These are phyloP conservation scores for Sesamia nonagrioides DNA, from an alignment of 1,140 invertebrate genomes.

Conservation along the genomic window DNA sequence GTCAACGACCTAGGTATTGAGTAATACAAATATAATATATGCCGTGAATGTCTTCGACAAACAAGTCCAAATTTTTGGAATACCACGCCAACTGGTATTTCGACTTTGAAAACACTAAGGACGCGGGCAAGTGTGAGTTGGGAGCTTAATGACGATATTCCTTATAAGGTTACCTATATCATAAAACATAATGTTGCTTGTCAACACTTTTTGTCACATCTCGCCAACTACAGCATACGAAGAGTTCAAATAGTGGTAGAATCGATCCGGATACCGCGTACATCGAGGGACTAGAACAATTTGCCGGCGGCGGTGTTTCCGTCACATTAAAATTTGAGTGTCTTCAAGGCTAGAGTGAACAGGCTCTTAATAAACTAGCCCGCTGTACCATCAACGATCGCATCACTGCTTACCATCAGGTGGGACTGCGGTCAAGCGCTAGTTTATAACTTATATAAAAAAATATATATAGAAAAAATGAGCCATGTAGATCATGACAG, in stretches of 20 bases:
- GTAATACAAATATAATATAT: constrained; percentile 51
- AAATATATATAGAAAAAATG: no score
- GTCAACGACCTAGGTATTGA: constrained; percentile 46
- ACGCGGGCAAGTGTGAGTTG: constrained; percentile 18
- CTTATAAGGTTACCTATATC: not conserved
- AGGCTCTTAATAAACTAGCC: no score
- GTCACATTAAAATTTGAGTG: no score
- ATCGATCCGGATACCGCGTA: not conserved
- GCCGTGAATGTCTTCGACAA: constrained; percentile 20
- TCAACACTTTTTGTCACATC: not conserved
- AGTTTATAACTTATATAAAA: no score
- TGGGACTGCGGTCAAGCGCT: no score
- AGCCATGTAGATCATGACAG: no score
- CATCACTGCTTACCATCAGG: no score
- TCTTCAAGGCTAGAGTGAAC: no score
- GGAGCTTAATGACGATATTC: constrained; percentile 19
- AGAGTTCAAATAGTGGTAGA: not conserved
- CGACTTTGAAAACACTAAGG: constrained; percentile 27
- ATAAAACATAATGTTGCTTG: not conserved
- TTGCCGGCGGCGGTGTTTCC: no score
- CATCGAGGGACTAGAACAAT: no score
- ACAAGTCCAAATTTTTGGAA: constrained; percentile 51
- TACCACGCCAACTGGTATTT: constrained; percentile 48
- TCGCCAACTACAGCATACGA: not conserved
- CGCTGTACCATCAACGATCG: no score